Evolutionary conservation across 2,113 vertebrate genomes (phyloP).

Genomic region (Larimichthys polyactis): DNA sequence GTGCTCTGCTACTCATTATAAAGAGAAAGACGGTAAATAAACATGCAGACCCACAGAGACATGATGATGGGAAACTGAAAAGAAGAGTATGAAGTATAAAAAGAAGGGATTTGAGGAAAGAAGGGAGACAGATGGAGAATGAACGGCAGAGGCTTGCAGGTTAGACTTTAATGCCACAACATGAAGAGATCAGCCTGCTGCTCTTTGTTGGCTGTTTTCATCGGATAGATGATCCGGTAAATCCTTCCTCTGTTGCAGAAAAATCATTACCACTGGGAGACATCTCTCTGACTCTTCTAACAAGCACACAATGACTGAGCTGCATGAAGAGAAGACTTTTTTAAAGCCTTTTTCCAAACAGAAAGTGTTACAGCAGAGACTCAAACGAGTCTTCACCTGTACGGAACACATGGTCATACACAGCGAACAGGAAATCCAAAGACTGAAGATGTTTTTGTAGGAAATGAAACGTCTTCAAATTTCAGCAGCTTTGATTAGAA

Average conservation of each 20-base stretch:
- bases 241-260: constrained; percentile 57
- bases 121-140: not conserved
- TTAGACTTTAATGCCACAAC: constrained; percentile 27
- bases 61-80: not conserved
- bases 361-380: not conserved
- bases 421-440: too few relatives aligned
- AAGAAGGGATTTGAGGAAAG: not conserved
- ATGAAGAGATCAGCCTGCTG: constrained; percentile 58
- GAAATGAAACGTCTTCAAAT: too few relatives aligned
- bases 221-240: constrained; percentile 59
- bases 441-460: too few relatives aligned
- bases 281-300: constrained; percentile 28
- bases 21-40: not conserved
- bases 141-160: constrained; percentile 19
- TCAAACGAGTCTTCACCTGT: not conserved
- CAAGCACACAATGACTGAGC: constrained; percentile 38
- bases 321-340: constrained; percentile 5
- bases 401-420: not conserved
- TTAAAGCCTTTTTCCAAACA: constrained; percentile 1
- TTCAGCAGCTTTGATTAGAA: too few relatives aligned
- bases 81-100: not conserved
- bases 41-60: not conserved
- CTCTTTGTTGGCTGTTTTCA: constrained; percentile 40
- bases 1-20: not conserved
- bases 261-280: constrained; percentile 54